Evolutionary conservation across 2,797 vertebrate genomes (phyloP), one percentile per base, ranked within the genome.

Genomic region (Alosa sapidissima): DNA sequence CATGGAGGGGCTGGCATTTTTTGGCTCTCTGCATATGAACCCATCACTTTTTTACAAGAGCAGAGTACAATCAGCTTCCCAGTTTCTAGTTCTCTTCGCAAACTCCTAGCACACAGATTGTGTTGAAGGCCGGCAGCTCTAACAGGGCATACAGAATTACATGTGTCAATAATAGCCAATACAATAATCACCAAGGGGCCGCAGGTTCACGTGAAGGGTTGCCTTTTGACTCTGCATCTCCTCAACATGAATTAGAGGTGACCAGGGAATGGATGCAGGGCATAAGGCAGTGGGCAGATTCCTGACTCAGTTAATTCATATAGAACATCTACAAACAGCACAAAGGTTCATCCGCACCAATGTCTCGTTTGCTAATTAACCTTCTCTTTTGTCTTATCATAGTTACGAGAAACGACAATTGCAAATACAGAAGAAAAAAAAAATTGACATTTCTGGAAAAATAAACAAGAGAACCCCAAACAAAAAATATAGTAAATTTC

Each of bases 241-340:
- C 72, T 88, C 72, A 87, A 81, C 48, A 84, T 84, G 83, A 82
- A 87, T 47, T 88, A 83, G 90, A 88, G 82, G 51, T 87, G 86
- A 86, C 85, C 91, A 88, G 90, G 91, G 92, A 94, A 93, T 92
- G 91, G 90, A 91, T 91, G 75, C 84, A 92, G 91, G 91, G 93
- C 90, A 91, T 94, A 94, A 95, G 94, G 94, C 94, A 94, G 93
- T 92, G 87, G 91, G 92, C 91, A 91, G 85, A 84, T 84, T 94
- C 91, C 92, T 92, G 91, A 92, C 88, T 90, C 81, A 21, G 8
- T 87, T 81, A 78, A 45, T 47, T 78, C 41, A 41, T 47, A 47
- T 45, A 78, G 41, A 78, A 78, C 21, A 28, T 33, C n/a, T 55
- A 60, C 28, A 86, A 36, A 82, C 21, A 36, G 48, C 47, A 82